Base-by-base conservation (phyloP, 2,888 invertebrate genomes). In the Chrysina gloriosa region DNA sequence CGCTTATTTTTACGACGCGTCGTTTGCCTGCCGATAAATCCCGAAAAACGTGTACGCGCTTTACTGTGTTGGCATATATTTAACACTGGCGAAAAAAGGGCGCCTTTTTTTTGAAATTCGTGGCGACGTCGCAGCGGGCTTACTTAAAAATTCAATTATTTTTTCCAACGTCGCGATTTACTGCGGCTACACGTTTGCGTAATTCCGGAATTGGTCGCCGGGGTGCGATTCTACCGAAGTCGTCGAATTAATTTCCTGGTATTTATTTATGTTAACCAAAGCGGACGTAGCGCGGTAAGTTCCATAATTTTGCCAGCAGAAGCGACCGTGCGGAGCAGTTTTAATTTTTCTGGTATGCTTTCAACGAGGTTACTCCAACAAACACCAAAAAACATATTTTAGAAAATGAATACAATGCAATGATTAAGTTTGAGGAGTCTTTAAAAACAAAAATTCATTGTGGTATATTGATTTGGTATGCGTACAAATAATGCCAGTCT, bases 61-160 rank as follows among this genome's bases (percentile, higher is more conserved):
- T 19, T 11, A 9, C 11, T 14, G 6, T 11, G 11, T 47, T 5
- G 6, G 21, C 23, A 47, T 19, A 21, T 21, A 23, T 47, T 19
- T 19, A 47, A 23, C 23, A 23, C 23, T 11, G 36, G 39, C 39
- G n/a, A 21, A 21, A 54, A 54, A 54, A 16, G 54, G 54, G 34
- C 11, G 14, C 50, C 29, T 6, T 29, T 27, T 21, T 31, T 34
- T 54, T 48, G 25, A 21, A 54, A 54, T 19, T 34, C 54, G 34
- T 34, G 47, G n/a, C n/a, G 23, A 23, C 47, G 21, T 21, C n/a
- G 7, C 9, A 3, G 34, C 47, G 6, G 47, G 6, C 47, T 19
- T 25, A 45, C 63, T 63, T 63, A 63, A 45, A 63, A 63, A 63
- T 63, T 63, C 63, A 63, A 65, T 52, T 65, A 36, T 52, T 52